Evolutionary conservation across 2,113 vertebrate genomes (phyloP), one percentile per base, ranked within the genome.

Genomic region (Procavia capensis): DNA sequence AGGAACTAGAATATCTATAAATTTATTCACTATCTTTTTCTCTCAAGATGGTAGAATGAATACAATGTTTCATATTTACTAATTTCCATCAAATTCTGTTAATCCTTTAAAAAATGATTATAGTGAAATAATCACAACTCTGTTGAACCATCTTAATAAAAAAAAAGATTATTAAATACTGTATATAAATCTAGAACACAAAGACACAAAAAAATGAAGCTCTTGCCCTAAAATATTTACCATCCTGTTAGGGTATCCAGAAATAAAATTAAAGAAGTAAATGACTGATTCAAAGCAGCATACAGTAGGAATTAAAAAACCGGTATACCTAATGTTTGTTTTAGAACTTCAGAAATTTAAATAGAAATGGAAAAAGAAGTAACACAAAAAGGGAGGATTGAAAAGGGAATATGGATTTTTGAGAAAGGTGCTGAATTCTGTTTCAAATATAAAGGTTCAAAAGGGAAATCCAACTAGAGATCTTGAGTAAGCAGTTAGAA

Each of bases 51-150:
- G 74, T 79, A 8, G 10, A 39, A 45, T 70, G 24, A 74, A 78
- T 27, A 63, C 29, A 93, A 50, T 90, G 82, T 27, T 86, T 93
- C 9, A 0, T 72, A 20, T 72, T 9, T 72, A 50, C 10, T 86
- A 25, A 84, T 89, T 83, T 84, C 78, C 66, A 74, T 82, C 24
- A 90, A 61, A 94, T 89, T 78, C 27, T 81, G 4, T 85, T 41
- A 96, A 34, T 41, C 6, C 16, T 79, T 86, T 81, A 3, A 72
- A 96, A 97, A 92, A 31, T 83, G 57, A 83, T 4, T 47, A 95
- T 39, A 88, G 19, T 36, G 25, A 91, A 86, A 85, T 70, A 83
- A 86, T 74, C 76, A 6, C 6, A 94, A 89, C 31, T 87, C 84
- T 36, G 22, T 54, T 72, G 50, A 93, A 61, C 76, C 2, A 66